Conservation (phyloP, 2,888 invertebrate species). For the Mythimna vitellina region DNA sequence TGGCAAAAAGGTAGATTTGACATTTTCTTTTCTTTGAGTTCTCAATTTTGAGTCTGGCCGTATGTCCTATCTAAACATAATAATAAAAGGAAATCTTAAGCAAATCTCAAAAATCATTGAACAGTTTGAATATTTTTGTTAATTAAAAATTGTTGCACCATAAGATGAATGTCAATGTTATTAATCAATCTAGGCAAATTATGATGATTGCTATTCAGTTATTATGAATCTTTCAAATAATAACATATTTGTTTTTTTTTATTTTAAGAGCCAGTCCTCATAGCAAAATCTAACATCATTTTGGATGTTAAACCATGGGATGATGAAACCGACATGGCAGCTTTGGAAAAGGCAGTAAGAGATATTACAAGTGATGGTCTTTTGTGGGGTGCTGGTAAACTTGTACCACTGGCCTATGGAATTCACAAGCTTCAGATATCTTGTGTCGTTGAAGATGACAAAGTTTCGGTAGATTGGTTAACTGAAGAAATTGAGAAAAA, state of each 20-base stretch:
- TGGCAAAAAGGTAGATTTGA: not conserved
- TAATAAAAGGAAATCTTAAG: not conserved
- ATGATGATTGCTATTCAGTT: not conserved
- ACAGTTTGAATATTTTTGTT: not conserved
- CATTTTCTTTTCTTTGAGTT: not conserved
- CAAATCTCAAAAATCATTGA: not conserved
- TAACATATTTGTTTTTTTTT: not conserved
- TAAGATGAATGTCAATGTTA: not conserved
- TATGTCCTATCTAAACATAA: not conserved
- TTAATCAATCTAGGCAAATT: not conserved
- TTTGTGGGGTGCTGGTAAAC: conserved; percentile 98
- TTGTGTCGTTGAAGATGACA: conserved; percentile 98
- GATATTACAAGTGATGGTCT: conserved; percentile 95
- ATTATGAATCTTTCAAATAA: not conserved
- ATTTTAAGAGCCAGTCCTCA: conserved; percentile 93
- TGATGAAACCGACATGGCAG: conserved; percentile 98
- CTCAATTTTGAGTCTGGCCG: not conserved
- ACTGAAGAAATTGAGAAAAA: conserved; percentile 96
- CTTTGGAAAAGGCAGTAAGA: conserved; percentile 95
- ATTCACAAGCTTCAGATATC: conserved; percentile 98
- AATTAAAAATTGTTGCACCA: not conserved
- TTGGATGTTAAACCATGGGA: conserved; percentile 98
- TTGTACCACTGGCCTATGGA: conserved; percentile 97
- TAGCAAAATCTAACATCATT: conserved; percentile 98
- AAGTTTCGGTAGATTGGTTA: conserved; percentile 96